Percentiles rank a stretch among this genome's conserved stretches.
Evolutionary conservation across 2,797 vertebrate species (phyloP).

Genomic region (Manis pentadactyla): DNA sequence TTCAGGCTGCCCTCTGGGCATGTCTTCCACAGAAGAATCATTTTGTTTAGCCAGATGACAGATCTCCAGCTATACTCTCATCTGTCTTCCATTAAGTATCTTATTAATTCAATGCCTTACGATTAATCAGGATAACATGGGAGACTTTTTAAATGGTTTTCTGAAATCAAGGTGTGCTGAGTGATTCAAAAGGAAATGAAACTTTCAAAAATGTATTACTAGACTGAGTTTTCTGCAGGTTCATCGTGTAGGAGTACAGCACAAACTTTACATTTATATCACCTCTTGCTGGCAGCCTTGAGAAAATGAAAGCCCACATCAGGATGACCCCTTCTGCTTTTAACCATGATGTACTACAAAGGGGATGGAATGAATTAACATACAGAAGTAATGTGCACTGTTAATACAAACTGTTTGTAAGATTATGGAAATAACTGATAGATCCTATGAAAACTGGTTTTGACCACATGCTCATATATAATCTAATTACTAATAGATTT

Average conservation of each 20-base stretch:
- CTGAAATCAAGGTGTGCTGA: neutral
- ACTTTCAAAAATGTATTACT: neutral
- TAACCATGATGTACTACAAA: neutral
- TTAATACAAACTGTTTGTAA: conserved; percentile 17
- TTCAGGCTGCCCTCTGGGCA: neutral
- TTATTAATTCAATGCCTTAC: neutral
- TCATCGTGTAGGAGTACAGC: neutral
- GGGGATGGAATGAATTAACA: neutral
- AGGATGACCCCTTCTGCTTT: neutral
- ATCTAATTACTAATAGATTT: neutral
- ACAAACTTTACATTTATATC: neutral
- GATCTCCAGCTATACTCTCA: neutral
- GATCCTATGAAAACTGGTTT: neutral
- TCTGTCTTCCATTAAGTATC: neutral
- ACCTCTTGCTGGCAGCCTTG: neutral
- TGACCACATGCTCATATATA: neutral
- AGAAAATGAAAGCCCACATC: neutral
- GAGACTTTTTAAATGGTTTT: neutral
- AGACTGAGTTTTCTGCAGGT: neutral
- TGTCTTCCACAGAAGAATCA: neutral
- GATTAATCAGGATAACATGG: neutral
- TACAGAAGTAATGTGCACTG: neutral
- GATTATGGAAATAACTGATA: neutral
- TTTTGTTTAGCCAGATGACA: neutral
- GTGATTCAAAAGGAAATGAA: conserved; percentile 4